phyloP scores from a whole-genome alignment of 1,140 invertebrate genomes.

The Brachionus sp. region DNA sequence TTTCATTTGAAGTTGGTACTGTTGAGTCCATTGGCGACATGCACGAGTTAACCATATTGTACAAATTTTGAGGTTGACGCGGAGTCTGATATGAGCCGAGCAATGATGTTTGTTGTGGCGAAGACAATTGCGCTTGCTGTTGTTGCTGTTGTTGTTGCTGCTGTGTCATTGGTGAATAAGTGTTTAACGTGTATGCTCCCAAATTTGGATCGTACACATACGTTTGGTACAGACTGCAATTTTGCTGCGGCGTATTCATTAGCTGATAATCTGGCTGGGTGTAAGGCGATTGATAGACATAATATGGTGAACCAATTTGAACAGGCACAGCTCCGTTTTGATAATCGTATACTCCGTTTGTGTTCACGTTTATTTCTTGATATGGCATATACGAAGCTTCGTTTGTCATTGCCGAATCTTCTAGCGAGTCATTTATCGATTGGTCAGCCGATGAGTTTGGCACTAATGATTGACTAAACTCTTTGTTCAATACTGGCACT shows the following conservation, averaged over 20 bases:
- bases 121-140: neutral
- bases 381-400: neutral
- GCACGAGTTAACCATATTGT: neutral
- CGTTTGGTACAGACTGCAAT: neutral
- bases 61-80: constrained; percentile 6
- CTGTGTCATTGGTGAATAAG: constrained; percentile 16
- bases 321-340: constrained; percentile 8
- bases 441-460: neutral
- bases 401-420: neutral
- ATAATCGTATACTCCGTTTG: neutral
- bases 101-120: constrained; percentile 2
- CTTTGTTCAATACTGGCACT: neutral
- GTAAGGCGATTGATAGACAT: constrained; percentile 16
- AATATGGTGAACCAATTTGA: constrained; percentile 19
- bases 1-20: constrained; percentile 2
- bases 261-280: constrained; percentile 5
- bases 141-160: neutral
- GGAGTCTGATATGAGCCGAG: constrained; percentile 33
- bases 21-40: constrained; percentile 34
- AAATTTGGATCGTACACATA: constrained; percentile 26
- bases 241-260: constrained; percentile 5
- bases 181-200: constrained; percentile 19
- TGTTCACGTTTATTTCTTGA: constrained; percentile 25
- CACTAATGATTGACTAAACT: neutral
- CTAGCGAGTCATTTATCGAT: neutral